Evolutionary conservation across 1,140 invertebrate genomes (phyloP).

Genomic region (Teleogryllus occipitalis): DNA sequence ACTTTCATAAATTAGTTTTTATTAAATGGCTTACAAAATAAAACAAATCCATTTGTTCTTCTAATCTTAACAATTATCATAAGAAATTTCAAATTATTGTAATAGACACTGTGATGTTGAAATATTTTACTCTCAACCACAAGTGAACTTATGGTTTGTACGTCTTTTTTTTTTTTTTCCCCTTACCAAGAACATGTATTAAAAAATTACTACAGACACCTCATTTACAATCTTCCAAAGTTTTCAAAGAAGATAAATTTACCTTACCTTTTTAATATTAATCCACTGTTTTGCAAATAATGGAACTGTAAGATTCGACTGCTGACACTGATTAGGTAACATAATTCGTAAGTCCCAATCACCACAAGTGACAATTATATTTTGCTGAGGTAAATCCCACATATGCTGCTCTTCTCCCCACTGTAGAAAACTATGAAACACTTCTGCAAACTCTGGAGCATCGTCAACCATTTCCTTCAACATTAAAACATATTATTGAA

Average conservation of each 20-base stretch:
- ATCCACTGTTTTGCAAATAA: conserved; percentile 40
- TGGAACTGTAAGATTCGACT: conserved; percentile 33
- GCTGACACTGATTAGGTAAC: conserved; percentile 40
- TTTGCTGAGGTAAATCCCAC: background rate
- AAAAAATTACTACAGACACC: too few species aligned
- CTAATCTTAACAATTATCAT: too few species aligned
- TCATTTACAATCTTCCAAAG: too few species aligned
- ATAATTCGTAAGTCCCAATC: conserved; percentile 48
- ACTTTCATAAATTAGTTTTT: too few species aligned
- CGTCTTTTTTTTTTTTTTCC: too few species aligned
- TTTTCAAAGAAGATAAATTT: background rate
- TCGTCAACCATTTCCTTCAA: conserved; percentile 36
- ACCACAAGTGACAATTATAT: conserved; percentile 44
- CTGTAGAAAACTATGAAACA: background rate
- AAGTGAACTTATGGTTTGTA: too few species aligned
- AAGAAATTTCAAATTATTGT: too few species aligned
- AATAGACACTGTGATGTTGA: too few species aligned
- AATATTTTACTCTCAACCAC: too few species aligned
- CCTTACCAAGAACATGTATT: too few species aligned
- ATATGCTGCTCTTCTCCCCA: background rate
- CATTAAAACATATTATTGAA: background rate
- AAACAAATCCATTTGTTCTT: too few species aligned
- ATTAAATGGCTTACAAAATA: too few species aligned
- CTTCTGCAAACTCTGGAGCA: conserved; percentile 26
- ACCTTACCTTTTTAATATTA: conserved; percentile 43